Conservation (phyloP, 2,113 vertebrate species). For the Psophia crepitans region DNA sequence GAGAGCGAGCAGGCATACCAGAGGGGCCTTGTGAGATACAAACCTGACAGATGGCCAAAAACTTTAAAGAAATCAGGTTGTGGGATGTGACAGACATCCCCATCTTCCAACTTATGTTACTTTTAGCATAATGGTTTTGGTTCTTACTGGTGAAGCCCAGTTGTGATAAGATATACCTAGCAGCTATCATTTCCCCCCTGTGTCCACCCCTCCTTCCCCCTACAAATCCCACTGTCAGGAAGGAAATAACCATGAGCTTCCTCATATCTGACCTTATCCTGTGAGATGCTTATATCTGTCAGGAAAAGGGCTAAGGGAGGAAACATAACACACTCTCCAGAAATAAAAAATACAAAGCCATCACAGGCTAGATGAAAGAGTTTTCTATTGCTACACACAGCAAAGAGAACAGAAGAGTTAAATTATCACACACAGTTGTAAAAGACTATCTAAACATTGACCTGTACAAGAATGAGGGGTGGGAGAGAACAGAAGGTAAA, state of each 20-base stretch:
- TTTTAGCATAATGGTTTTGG: not conserved
- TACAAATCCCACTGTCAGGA: not conserved
- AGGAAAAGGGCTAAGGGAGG: not conserved
- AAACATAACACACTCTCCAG: not conserved
- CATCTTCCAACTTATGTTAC: not conserved
- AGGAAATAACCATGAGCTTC: not conserved
- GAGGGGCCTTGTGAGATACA: not conserved
- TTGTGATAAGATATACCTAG: not conserved
- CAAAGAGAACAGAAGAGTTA: not conserved
- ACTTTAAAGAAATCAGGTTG: not conserved
- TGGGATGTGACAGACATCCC: not conserved
- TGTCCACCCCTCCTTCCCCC: rapidly evolving
- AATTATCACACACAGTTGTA: too few relatives aligned
- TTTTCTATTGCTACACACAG: not conserved
- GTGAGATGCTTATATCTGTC: not conserved
- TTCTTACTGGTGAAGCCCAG: not conserved
- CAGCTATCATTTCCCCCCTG: rapidly evolving
- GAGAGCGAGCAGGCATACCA: not conserved
- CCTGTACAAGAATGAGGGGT: not conserved
- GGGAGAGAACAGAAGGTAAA: not conserved
- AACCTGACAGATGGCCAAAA: not conserved
- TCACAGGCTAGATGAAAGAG: not conserved
- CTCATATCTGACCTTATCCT: not conserved
- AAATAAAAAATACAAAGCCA: not conserved
- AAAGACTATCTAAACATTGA: not conserved